Percentiles rank a stretch among this genome's conserved stretches.
phyloP scores from a whole-genome alignment of 2,797 vertebrate genomes.

The Melanotaenia maccullochi region DNA sequence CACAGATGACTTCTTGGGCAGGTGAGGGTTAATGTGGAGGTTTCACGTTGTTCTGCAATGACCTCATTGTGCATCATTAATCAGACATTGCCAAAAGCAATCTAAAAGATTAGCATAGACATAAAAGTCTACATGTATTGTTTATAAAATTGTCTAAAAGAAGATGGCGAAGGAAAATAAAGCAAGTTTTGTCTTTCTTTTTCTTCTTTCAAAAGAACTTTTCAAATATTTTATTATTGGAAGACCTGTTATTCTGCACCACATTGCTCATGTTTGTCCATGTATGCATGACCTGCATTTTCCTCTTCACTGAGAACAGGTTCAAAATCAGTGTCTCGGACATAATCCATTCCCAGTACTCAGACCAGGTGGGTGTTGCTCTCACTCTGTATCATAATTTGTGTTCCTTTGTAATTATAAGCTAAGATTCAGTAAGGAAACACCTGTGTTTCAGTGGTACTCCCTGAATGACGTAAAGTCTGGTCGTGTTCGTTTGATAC shows the following conservation, averaged over 20 bases:
- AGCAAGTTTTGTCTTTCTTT: neutral
- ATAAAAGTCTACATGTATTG: neutral
- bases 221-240: neutral
- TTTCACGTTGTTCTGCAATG: neutral
- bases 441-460: constrained; percentile 84
- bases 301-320: constrained; percentile 66
- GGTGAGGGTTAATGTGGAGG: constrained; percentile 70
- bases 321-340: constrained; percentile 81
- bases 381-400: constrained; percentile 1
- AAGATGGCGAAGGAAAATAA: neutral
- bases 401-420: neutral
- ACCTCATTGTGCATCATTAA: neutral
- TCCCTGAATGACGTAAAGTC: constrained; percentile 87
- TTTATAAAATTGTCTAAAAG: neutral
- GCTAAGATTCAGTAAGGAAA: constrained; percentile 9
- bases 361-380: constrained; percentile 49
- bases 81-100: neutral
- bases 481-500: constrained; percentile 86
- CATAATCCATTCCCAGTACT: constrained; percentile 80
- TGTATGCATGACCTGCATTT: neutral
- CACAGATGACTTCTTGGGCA: constrained; percentile 92
- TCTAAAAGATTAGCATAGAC: neutral
- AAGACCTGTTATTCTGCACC: neutral
- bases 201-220: neutral
- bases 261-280: neutral